Conservation (phyloP, 1,140 invertebrate species). For the Achroia grisella region DNA sequence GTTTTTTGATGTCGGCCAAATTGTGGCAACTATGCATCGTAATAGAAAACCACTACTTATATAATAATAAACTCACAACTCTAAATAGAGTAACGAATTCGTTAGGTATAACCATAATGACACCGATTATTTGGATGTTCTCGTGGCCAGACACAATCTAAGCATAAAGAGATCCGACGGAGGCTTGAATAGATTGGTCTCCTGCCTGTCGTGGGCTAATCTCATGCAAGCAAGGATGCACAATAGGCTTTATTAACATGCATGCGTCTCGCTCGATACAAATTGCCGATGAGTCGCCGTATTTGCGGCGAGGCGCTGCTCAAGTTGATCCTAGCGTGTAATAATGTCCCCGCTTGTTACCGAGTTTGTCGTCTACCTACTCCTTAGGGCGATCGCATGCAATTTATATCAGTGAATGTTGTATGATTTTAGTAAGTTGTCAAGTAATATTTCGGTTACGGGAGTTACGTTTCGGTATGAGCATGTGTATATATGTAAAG, state of each 20-base stretch:
- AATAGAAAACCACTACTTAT: too few relatives aligned
- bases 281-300: conserved; percentile 37
- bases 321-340: conserved; percentile 14
- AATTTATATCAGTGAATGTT: too few relatives aligned
- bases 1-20: too few relatives aligned
- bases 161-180: background rate
- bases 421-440: background rate
- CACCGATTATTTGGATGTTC: background rate
- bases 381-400: background rate
- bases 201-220: conserved; percentile 24
- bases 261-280: conserved; percentile 39
- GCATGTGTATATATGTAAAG: background rate
- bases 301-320: conserved; percentile 11
- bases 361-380: conserved; percentile 11
- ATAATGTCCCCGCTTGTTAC: conserved; percentile 9
- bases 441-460: too few relatives aligned
- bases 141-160: background rate
- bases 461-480: too few relatives aligned
- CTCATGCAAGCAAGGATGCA: conserved; percentile 31
- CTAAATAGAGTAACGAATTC: too few relatives aligned
- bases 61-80: too few relatives aligned
- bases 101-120: too few relatives aligned
- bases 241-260: conserved; percentile 61
- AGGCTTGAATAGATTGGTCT: conserved; percentile 9
- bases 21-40: too few relatives aligned